Percentiles rank a stretch among this genome's conserved stretches.
Conservation (phyloP, 2,888 invertebrate genomes). For the Drosophila aldrichi region DNA sequence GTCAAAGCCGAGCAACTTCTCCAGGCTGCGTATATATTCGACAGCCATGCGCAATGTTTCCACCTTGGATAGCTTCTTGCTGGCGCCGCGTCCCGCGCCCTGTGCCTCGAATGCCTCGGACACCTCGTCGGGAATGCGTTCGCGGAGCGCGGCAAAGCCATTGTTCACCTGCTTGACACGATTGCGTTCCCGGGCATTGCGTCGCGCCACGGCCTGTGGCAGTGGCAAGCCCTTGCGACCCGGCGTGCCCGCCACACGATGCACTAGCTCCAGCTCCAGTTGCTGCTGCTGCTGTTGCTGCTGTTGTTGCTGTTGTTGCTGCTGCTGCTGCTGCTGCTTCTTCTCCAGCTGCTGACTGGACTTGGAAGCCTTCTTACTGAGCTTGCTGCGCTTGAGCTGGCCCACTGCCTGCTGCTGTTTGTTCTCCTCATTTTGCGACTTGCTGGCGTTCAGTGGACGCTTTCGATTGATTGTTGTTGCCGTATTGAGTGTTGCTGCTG, state of each 20-base stretch:
- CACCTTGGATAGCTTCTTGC: conserved; percentile 94
- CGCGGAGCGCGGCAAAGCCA: conserved; percentile 94
- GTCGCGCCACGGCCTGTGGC: conserved; percentile 92
- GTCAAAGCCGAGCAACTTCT: conserved; percentile 90
- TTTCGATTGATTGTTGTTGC: conserved; percentile 52
- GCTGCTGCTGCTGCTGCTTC: not conserved
- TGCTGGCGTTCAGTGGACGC: conserved; percentile 59
- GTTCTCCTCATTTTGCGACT: conserved; percentile 50
- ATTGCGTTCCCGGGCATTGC: conserved; percentile 97
- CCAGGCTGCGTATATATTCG: conserved; percentile 94
- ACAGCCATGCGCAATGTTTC: conserved; percentile 96
- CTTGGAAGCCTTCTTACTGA: conserved; percentile 40
- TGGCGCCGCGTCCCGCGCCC: conserved; percentile 87
- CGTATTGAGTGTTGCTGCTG: not conserved
- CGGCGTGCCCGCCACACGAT: conserved; percentile 68
- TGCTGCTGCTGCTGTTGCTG: conserved; percentile 14
- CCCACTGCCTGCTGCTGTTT: conserved; percentile 9
- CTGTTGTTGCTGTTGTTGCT: not conserved
- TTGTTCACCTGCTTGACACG: conserved; percentile 96
- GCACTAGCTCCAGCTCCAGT: conserved; percentile 23
- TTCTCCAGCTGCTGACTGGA: conserved; percentile 1
- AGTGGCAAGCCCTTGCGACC: conserved; percentile 87
- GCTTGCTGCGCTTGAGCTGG: conserved; percentile 59
- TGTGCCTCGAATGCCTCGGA: conserved; percentile 89
- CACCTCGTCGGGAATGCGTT: conserved; percentile 94